Conservation (phyloP, 2,113 vertebrate species). For the Dromiciops gliroides region DNA sequence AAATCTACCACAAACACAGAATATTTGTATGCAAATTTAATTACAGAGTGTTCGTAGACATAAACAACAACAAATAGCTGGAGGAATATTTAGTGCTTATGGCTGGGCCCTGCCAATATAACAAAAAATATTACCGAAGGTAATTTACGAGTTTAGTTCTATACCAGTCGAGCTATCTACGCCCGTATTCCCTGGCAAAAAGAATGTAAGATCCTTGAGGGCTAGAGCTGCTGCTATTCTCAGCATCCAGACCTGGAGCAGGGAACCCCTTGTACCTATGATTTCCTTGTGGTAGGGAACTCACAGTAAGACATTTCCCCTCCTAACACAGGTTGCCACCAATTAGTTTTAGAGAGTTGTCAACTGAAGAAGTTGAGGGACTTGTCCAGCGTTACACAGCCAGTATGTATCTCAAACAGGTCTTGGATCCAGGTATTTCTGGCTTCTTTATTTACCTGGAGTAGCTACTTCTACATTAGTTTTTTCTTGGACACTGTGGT, state of each 20-base stretch:
- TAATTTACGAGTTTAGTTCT: neutral
- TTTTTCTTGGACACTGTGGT: neutral
- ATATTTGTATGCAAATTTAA: neutral
- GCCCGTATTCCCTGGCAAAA: neutral
- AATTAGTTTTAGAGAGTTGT: neutral
- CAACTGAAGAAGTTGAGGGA: neutral
- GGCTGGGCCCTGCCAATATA: neutral
- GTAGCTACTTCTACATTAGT: too few relatives aligned
- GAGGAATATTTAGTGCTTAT: neutral
- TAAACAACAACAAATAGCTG: neutral
- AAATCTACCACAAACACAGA: neutral
- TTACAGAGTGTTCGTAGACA: neutral
- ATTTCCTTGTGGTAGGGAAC: neutral
- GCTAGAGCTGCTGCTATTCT: slow-evolving; percentile 10
- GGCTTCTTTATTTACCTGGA: too few relatives aligned
- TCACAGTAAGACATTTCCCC: neutral
- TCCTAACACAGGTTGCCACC: neutral
- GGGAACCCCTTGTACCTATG: neutral
- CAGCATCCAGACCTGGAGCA: neutral
- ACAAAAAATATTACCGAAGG: neutral
- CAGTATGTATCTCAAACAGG: neutral
- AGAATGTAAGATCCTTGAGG: neutral
- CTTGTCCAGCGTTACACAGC: neutral
- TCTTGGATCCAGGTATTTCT: too few relatives aligned
- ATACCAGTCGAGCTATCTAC: too few relatives aligned